Conservation (phyloP, 2,797 vertebrate genomes). For the Lindbergichthys nudifrons region DNA sequence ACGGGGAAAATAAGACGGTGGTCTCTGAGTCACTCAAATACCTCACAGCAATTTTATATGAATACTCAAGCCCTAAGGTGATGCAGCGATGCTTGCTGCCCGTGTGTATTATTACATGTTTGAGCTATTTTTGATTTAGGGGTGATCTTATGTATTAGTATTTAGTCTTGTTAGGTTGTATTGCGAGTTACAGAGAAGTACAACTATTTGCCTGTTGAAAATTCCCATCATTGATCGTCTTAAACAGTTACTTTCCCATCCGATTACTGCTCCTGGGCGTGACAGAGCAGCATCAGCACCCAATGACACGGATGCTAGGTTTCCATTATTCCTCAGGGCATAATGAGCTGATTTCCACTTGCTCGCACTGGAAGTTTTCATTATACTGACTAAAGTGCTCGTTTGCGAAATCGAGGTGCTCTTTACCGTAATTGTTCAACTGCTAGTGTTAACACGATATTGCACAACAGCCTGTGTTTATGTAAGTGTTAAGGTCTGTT, state of each 20-base stretch:
- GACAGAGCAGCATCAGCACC: constrained; percentile 46
- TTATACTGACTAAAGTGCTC: constrained; percentile 65
- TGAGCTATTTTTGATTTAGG: not conserved
- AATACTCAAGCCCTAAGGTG: not conserved
- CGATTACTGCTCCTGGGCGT: constrained; percentile 57
- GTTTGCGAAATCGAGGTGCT: constrained; percentile 57
- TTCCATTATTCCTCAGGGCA: constrained; percentile 68
- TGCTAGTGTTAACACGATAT: constrained; percentile 49
- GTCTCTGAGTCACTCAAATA: not conserved
- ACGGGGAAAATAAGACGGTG: not conserved
- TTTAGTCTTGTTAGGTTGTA: not conserved
- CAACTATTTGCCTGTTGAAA: constrained; percentile 13
- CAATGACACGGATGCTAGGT: constrained; percentile 56
- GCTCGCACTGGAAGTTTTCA: constrained; percentile 70
- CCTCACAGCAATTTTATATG: not conserved
- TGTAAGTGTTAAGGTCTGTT: constrained; percentile 45
- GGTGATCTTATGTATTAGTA: not conserved
- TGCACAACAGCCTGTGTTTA: constrained; percentile 42
- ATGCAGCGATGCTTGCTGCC: not conserved
- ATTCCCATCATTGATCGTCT: constrained; percentile 52
- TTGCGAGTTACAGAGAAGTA: not conserved
- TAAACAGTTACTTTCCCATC: constrained; percentile 54
- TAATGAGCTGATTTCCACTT: constrained; percentile 68
- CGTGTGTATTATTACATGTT: not conserved
- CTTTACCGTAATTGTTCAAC: constrained; percentile 66